Conservation (phyloP, 2,797 vertebrate species). For the Lagocephalus sceleratus region DNA sequence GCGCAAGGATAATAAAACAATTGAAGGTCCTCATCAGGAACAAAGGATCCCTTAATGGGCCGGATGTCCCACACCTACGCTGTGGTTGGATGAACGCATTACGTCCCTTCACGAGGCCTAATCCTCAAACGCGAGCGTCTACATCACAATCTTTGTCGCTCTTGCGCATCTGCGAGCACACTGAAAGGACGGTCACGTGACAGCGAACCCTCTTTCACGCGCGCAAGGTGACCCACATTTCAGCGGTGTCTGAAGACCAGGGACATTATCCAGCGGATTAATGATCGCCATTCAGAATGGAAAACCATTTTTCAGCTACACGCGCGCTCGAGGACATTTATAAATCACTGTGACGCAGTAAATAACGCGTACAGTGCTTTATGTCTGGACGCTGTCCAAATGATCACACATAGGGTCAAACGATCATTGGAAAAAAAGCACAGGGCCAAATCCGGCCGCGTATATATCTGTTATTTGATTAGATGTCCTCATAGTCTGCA, state of each 20-base stretch:
- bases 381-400: slow-evolving; percentile 35
- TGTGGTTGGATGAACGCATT: too few species aligned
- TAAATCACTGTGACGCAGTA: slow-evolving; percentile 10
- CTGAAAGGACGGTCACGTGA: background rate
- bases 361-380: slow-evolving; percentile 26
- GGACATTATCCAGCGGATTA: slow-evolving; percentile 24
- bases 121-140: too few species aligned
- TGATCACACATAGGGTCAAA: slow-evolving; percentile 20
- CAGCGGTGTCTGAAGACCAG: slow-evolving; percentile 8
- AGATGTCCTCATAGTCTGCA: too few species aligned
- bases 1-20: slow-evolving; percentile 17
- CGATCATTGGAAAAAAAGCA: slow-evolving; percentile 19
- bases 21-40: slow-evolving; percentile 16
- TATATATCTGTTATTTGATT: too few species aligned
- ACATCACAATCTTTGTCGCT: too few species aligned
- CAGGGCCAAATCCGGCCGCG: too few species aligned
- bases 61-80: too few species aligned
- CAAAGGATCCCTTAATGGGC: background rate
- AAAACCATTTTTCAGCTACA: slow-evolving; percentile 19
- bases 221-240: slow-evolving; percentile 26
- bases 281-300: slow-evolving; percentile 17
- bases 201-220: background rate
- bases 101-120: too few species aligned
- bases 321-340: slow-evolving; percentile 27
- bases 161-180: background rate